Evolutionary conservation across 2,797 vertebrate species (phyloP).

Genomic region (Chelonia mydas): DNA sequence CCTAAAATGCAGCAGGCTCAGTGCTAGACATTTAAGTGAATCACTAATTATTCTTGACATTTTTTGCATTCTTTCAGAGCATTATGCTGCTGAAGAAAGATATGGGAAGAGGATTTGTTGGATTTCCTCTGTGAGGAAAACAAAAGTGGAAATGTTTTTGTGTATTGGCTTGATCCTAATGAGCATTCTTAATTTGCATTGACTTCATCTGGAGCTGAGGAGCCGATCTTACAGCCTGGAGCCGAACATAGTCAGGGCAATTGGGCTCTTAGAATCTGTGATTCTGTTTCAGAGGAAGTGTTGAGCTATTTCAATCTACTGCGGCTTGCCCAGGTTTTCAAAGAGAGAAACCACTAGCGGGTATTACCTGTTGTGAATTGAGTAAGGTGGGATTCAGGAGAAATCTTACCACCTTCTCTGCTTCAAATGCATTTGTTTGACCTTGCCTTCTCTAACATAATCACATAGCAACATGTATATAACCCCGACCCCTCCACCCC

Average conservation of each 20-base stretch:
- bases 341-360: not conserved
- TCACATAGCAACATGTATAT: not conserved
- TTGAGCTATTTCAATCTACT: not conserved
- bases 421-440: not conserved
- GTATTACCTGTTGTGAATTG: not conserved
- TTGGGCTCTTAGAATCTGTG: not conserved
- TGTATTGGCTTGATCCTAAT: fast-evolving
- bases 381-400: not conserved
- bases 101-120: not conserved
- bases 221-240: not conserved
- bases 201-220: not conserved
- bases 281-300: not conserved
- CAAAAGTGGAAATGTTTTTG: not conserved
- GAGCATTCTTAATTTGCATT: not conserved
- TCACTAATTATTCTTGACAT: not conserved
- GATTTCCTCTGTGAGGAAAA: not conserved
- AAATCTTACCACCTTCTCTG: not conserved
- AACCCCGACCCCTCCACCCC: not conserved
- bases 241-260: not conserved
- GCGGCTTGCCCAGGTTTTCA: not conserved
- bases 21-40: conserved; percentile 65
- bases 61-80: conserved; percentile 28
- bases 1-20: not conserved
- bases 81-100: not conserved
- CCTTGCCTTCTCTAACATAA: not conserved